Evolutionary conservation across 2,888 invertebrate genomes (phyloP).

Genomic region (Drosophila meridiana): DNA sequence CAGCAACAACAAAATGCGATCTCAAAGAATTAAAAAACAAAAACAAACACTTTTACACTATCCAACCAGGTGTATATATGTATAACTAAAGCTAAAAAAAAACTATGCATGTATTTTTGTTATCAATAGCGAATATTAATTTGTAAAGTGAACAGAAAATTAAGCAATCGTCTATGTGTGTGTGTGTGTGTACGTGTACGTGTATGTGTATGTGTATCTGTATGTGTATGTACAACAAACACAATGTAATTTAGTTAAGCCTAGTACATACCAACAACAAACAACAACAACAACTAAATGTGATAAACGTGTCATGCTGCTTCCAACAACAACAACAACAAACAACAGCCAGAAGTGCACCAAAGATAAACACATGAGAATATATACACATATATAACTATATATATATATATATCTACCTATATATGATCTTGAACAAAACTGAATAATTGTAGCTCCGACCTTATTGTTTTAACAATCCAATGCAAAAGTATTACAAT

Average conservation of each 20-base stretch:
- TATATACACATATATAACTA: slow-evolving; percentile 8
- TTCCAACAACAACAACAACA: slow-evolving; percentile 60
- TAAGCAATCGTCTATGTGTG: slow-evolving; percentile 4
- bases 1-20: slow-evolving; percentile 56
- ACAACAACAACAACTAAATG: slow-evolving; percentile 72
- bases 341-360: slow-evolving; percentile 46
- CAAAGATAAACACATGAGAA: slow-evolving; percentile 46
- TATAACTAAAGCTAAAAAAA: slow-evolving; percentile 20
- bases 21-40: slow-evolving; percentile 55
- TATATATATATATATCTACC: slow-evolving; percentile 1
- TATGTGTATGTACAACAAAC: slow-evolving; percentile 34
- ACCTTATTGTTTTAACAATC: slow-evolving; percentile 47
- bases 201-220: not conserved
- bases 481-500: slow-evolving; percentile 46
- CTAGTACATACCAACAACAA: slow-evolving; percentile 76
- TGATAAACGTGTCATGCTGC: slow-evolving; percentile 80
- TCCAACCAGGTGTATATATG: slow-evolving; percentile 29
- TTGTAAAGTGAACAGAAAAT: slow-evolving; percentile 56
- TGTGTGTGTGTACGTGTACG: not conserved
- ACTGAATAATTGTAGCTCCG: slow-evolving; percentile 16
- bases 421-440: slow-evolving; percentile 13
- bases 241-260: slow-evolving; percentile 70
- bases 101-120: slow-evolving; percentile 68
- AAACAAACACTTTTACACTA: slow-evolving; percentile 8
- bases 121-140: slow-evolving; percentile 78